Conservation (phyloP, 2,888 invertebrate genomes). For the Hipparchia semele region DNA sequence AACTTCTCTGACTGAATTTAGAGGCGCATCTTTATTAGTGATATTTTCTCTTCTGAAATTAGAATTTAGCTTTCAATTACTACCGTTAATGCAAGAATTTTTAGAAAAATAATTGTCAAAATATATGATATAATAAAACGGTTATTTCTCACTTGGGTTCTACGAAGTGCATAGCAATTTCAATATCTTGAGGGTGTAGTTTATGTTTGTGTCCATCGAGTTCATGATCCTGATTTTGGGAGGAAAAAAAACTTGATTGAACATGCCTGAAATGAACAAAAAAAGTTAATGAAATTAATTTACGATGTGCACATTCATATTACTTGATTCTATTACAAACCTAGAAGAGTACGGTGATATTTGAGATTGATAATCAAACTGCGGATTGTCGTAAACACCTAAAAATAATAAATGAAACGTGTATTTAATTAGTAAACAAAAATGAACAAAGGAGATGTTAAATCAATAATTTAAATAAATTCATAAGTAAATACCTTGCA, state of each 20-base stretch:
- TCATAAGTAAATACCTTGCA: conserved; percentile 51
- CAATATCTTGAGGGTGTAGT: conserved; percentile 69
- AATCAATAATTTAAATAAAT: not conserved
- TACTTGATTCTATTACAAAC: conserved; percentile 5
- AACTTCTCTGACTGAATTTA: conserved; percentile 52
- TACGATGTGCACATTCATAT: not conserved
- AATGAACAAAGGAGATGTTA: conserved; percentile 7
- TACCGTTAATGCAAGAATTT: too few relatives aligned
- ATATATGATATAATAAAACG: not conserved
- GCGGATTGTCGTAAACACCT: conserved; percentile 52
- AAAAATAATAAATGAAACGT: conserved; percentile 9
- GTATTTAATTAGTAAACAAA: not conserved
- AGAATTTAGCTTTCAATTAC: not conserved
- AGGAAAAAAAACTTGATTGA: conserved; percentile 40
- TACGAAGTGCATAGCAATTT: conserved; percentile 60
- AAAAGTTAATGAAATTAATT: not conserved
- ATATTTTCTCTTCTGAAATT: conserved; percentile 47
- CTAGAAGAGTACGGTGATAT: conserved; percentile 39
- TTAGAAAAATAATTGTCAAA: not conserved
- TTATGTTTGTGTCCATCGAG: conserved; percentile 48
- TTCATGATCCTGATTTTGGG: conserved; percentile 52
- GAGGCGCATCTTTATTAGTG: conserved; percentile 38
- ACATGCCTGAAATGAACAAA: conserved; percentile 48
- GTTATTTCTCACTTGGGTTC: conserved; percentile 55
- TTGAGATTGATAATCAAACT: conserved; percentile 43